phyloP scores from a whole-genome alignment of 30 jellyfish, hydroid and myxozoan genomes.

The Chrysaora quinquecirrha region DNA sequence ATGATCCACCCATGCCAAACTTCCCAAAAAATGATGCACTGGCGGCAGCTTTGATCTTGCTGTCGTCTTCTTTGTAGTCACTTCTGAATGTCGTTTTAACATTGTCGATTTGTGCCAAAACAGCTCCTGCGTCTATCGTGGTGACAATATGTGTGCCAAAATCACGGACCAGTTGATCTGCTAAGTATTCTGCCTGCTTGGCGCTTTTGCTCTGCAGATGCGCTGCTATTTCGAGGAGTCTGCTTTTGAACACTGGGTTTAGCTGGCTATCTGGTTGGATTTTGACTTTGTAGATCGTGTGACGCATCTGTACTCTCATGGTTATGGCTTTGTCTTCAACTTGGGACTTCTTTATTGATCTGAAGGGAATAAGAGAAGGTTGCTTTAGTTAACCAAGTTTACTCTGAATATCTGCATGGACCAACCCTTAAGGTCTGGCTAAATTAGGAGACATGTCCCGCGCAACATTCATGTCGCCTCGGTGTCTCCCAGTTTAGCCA shows the following conservation, averaged over 20 bases:
- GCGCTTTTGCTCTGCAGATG: slow-evolving; percentile 71
- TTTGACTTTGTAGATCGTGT: slow-evolving; percentile 69
- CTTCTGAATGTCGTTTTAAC: slow-evolving; percentile 56
- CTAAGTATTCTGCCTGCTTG: slow-evolving; percentile 54
- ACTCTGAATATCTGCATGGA: too few species aligned
- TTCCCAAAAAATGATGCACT: slow-evolving; percentile 59
- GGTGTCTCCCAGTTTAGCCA: too few species aligned
- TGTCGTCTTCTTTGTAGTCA: slow-evolving; percentile 54
- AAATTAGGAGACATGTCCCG: too few species aligned
- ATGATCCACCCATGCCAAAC: slow-evolving; percentile 52
- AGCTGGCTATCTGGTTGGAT: slow-evolving; percentile 76
- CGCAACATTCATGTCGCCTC: too few species aligned
- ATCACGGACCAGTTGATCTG: slow-evolving; percentile 71
- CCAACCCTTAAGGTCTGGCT: too few species aligned
- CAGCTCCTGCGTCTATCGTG: slow-evolving; percentile 81
- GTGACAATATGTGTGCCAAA: slow-evolving; percentile 82
- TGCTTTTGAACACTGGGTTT: slow-evolving; percentile 61
- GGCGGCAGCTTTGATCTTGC: slow-evolving; percentile 77
- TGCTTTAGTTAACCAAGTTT: too few species aligned
- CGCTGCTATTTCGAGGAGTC: slow-evolving; percentile 79
- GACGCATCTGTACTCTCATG: slow-evolving; percentile 74
- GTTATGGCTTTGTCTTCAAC: slow-evolving; percentile 76
- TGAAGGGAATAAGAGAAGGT: too few species aligned
- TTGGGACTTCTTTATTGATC: slow-evolving; percentile 58
- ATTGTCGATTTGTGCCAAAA: slow-evolving; percentile 56